Conservation (phyloP, 1,140 invertebrate species). For the Adoxophyes honmai region DNA sequence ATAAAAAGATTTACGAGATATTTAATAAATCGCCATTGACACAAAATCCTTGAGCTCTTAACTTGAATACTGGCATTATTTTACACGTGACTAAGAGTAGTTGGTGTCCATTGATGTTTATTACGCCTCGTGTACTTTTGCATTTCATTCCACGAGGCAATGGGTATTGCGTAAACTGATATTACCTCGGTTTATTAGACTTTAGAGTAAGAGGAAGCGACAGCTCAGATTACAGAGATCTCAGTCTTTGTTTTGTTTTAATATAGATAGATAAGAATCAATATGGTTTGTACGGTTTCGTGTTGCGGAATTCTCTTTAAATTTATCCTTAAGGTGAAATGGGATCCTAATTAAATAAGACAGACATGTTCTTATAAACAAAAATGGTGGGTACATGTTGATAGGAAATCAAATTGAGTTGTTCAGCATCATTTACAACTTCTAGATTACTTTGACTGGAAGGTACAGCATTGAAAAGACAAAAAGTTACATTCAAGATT, state of each 20-base stretch:
- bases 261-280: neutral
- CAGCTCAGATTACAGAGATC: neutral
- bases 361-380: too few relatives aligned
- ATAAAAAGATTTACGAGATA: constrained; percentile 34
- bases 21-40: constrained; percentile 25
- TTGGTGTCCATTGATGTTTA: too few relatives aligned
- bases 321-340: too few relatives aligned
- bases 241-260: neutral
- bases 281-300: neutral
- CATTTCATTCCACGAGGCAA: neutral
- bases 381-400: too few relatives aligned
- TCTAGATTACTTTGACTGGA: too few relatives aligned
- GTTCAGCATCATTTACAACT: too few relatives aligned
- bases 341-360: too few relatives aligned
- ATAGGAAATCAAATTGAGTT: too few relatives aligned
- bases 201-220: neutral
- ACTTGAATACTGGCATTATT: neutral
- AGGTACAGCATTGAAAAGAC: too few relatives aligned
- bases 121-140: too few relatives aligned
- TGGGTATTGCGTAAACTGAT: neutral
- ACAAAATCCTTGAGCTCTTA: neutral
- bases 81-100: neutral
- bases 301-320: neutral
- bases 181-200: neutral
- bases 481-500: too few relatives aligned